phyloP scores from a whole-genome alignment of 2,797 vertebrate genomes.

The Sylvilagus floridanus region DNA sequence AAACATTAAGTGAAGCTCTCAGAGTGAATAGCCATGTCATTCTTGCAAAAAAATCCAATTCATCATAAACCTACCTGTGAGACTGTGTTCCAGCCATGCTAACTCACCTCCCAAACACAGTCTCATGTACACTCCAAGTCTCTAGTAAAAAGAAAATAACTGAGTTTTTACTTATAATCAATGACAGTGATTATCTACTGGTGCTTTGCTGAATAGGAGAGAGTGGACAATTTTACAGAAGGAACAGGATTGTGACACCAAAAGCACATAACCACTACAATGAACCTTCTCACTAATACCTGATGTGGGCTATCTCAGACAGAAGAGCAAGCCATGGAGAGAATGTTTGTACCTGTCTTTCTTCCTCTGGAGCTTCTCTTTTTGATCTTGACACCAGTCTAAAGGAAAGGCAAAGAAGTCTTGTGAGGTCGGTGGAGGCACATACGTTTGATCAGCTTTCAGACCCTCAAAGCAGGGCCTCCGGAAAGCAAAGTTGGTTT shows the following conservation, averaged over 20 bases:
- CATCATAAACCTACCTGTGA: neutral
- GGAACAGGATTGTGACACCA: neutral
- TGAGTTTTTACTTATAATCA: neutral
- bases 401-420: constrained; percentile 63
- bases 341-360: constrained; percentile 82
- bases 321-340: neutral
- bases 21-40: neutral
- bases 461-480: constrained; percentile 80
- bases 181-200: neutral
- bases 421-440: constrained; percentile 54
- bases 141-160: neutral
- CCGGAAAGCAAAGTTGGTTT: constrained; percentile 75
- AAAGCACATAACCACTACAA: neutral
- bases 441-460: constrained; percentile 72
- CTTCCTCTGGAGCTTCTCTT: constrained; percentile 69
- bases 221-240: neutral
- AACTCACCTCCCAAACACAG: neutral
- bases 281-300: neutral
- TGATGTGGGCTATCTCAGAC: neutral
- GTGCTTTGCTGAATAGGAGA: neutral
- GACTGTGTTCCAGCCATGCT: neutral
- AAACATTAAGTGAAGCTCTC: neutral
- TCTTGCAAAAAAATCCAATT: neutral
- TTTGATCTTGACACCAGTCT: constrained; percentile 76
- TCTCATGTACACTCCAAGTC: neutral